Conservation (phyloP, 2,113 vertebrate genomes). For the Urocitellus parryii region DNA sequence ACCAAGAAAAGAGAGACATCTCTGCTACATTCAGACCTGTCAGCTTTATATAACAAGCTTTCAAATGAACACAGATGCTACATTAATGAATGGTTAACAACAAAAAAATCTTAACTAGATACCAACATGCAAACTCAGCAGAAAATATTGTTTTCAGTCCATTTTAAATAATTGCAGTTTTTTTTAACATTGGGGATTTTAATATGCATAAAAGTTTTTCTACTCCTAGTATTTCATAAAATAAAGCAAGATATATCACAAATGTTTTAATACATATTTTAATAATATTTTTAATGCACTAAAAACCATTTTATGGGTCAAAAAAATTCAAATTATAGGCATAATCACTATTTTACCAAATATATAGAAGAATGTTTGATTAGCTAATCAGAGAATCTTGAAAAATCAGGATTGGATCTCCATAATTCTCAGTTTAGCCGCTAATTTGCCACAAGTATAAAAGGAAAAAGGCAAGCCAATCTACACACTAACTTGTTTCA, state of each 20-base stretch:
- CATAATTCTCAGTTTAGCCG: constrained; percentile 38
- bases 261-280: not conserved
- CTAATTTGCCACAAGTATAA: not conserved
- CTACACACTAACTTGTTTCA: not conserved
- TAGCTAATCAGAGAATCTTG: constrained; percentile 35
- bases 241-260: not conserved
- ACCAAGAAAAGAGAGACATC: not conserved
- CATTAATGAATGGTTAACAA: not conserved
- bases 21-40: not conserved
- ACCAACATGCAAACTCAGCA: not conserved
- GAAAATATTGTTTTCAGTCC: constrained; percentile 37
- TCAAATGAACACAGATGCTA: not conserved
- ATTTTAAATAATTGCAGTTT: constrained; percentile 26
- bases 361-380: constrained; percentile 30
- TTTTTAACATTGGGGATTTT: not conserved
- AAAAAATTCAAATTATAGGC: constrained; percentile 10
- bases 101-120: constrained; percentile 30
- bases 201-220: not conserved
- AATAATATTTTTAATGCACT: too few relatives aligned
- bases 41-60: not conserved
- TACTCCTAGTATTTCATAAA: constrained; percentile 10
- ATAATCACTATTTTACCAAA: constrained; percentile 36
- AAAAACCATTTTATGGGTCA: constrained; percentile 30
- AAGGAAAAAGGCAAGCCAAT: not conserved
- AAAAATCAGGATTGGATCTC: constrained; percentile 1